Conservation (phyloP, 64 coral and sea anemone species). For the Pocillopora verrucosa region DNA sequence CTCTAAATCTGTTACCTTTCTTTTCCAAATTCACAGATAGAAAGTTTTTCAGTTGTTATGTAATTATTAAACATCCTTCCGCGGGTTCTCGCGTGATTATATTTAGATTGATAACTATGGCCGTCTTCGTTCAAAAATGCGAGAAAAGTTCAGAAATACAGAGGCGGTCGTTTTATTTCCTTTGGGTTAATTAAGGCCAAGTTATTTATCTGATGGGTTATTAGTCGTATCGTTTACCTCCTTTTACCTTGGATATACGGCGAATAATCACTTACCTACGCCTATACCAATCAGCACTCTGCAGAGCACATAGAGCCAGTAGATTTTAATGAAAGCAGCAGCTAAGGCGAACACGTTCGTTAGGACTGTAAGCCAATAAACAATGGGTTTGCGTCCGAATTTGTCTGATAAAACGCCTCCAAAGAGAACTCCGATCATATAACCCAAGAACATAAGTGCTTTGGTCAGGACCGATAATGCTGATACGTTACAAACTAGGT, state of each 20-base stretch:
- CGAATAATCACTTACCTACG: constrained; percentile 24
- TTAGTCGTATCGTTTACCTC: no score
- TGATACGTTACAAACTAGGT: constrained; percentile 63
- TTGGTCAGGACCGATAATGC: constrained; percentile 12
- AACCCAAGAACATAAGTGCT: constrained; percentile 55
- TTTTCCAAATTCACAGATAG: no score
- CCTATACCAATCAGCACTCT: constrained; percentile 51
- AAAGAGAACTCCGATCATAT: constrained; percentile 27
- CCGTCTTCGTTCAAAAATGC: no score
- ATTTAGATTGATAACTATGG: no score
- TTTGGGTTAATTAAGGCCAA: no score
- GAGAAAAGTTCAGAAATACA: no score
- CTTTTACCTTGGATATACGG: background rate
- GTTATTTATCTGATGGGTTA: no score
- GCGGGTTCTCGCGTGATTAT: no score
- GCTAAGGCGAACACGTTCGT: constrained; percentile 42
- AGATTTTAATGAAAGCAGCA: constrained; percentile 39
- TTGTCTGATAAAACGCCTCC: constrained; percentile 69
- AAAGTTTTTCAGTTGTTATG: no score
- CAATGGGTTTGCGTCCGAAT: constrained; percentile 64
- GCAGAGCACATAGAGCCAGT: constrained; percentile 64
- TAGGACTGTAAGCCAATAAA: constrained; percentile 25
- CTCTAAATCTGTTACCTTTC: no score
- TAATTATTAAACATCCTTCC: no score
- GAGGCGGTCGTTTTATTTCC: no score